Percentiles rank a stretch among this genome's conserved stretches.
Evolutionary conservation across 2,888 invertebrate genomes (phyloP).

Genomic region (Loripinus fragilis): DNA sequence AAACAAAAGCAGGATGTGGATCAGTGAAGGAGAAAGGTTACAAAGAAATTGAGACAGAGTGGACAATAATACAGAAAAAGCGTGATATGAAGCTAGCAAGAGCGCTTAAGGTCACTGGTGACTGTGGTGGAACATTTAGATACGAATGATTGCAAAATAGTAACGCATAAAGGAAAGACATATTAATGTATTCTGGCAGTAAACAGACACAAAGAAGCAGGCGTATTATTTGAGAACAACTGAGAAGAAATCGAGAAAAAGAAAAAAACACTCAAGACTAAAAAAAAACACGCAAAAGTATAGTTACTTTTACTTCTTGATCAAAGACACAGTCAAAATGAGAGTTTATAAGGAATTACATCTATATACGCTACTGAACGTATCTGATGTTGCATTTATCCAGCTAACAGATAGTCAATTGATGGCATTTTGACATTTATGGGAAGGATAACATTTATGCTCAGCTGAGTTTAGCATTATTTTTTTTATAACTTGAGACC

Average conservation of each 20-base stretch:
- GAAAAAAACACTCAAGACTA: not conserved
- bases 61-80: constrained; percentile 20
- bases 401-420: too few species aligned
- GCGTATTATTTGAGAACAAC: constrained; percentile 5
- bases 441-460: too few species aligned
- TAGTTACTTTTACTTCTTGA: not conserved
- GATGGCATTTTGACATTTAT: too few species aligned
- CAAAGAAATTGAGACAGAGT: not conserved
- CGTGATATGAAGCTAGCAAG: constrained; percentile 16
- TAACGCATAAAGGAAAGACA: constrained; percentile 2
- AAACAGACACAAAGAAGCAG: not conserved
- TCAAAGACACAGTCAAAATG: constrained; percentile 11
- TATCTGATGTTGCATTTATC: too few species aligned
- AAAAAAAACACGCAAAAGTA: constrained; percentile 8
- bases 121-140: not conserved
- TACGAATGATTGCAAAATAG: not conserved
- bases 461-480: too few species aligned
- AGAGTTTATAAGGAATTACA: constrained; percentile 31
- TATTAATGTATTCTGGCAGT: constrained; percentile 19
- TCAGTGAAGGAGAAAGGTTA: constrained; percentile 16
- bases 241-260: constrained; percentile 13
- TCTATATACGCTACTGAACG: constrained; percentile 20
- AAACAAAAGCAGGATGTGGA: not conserved
- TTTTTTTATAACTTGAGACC: too few species aligned
- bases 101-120: not conserved